Conservation (phyloP, 2,113 vertebrate species). For the Dolichallabes microphthalmus region DNA sequence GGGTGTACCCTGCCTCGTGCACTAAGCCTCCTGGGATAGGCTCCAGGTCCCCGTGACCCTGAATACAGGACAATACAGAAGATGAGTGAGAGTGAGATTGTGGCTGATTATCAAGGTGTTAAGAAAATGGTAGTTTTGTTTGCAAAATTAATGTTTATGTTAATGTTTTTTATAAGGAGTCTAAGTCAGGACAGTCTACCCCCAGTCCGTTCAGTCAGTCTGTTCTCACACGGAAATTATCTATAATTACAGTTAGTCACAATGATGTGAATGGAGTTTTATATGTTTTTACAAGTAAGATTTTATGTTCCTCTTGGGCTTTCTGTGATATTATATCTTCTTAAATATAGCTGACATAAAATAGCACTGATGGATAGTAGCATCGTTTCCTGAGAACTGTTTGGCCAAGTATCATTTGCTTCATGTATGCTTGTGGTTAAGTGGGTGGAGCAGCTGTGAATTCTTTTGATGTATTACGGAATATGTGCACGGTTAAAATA, state of each 20-base stretch:
- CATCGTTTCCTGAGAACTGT: conserved; percentile 2
- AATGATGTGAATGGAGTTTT: neutral
- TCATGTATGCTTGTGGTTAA: conserved; percentile 23
- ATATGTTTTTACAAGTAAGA: neutral
- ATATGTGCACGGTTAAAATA: neutral
- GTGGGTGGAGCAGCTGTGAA: conserved; percentile 63
- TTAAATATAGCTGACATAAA: neutral
- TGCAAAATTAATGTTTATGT: neutral
- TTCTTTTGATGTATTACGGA: neutral
- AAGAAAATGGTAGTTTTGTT: neutral
- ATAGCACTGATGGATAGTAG: neutral
- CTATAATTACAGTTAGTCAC: neutral
- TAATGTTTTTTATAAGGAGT: neutral
- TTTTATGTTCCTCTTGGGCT: neutral
- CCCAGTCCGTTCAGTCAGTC: neutral
- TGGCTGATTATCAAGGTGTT: neutral
- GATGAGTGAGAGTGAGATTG: too few relatives aligned
- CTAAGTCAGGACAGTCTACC: neutral
- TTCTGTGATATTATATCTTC: neutral
- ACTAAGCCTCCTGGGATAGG: too few relatives aligned
- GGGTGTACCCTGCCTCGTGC: too few relatives aligned
- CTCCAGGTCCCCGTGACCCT: too few relatives aligned
- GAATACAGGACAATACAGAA: too few relatives aligned
- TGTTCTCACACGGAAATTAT: neutral
- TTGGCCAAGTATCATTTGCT: neutral